phyloP scores from a whole-genome alignment of 2,797 vertebrate genomes.

The Smutsia gigantea region DNA sequence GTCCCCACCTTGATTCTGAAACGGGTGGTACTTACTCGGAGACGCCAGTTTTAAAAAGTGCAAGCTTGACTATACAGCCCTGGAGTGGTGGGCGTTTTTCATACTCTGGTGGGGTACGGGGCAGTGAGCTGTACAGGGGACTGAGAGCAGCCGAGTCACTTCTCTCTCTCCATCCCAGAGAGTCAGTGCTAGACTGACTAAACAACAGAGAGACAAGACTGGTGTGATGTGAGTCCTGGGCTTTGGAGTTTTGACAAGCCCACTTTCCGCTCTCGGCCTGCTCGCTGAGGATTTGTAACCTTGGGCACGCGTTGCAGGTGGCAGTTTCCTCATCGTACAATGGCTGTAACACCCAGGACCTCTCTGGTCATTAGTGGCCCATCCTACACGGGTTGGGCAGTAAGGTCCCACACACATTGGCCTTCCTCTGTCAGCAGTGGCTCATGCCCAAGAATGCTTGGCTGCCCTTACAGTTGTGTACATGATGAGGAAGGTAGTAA shows the following conservation, averaged over 20 bases:
- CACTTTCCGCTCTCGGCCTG: neutral
- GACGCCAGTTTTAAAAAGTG: too few relatives aligned
- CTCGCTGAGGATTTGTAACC: neutral
- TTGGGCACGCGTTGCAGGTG: neutral
- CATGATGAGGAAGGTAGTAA: neutral
- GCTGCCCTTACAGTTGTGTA: neutral
- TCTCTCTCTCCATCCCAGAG: neutral
- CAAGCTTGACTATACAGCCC: slow-evolving; percentile 75
- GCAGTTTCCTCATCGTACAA: neutral
- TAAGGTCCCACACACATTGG: neutral
- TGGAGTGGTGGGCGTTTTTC: neutral
- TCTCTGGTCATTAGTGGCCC: neutral
- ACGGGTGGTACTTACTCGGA: too few relatives aligned
- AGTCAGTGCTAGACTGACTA: neutral
- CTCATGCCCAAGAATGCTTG: neutral
- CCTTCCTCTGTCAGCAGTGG: neutral
- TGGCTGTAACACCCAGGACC: neutral
- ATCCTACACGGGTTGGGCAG: neutral
- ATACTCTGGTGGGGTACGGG: neutral
- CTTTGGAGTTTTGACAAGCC: neutral
- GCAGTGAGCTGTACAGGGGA: neutral
- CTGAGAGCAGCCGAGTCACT: neutral
- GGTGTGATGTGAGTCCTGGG: accelerated
- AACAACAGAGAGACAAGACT: neutral
- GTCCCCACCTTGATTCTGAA: too few relatives aligned